A percentile compares a stretch with the other conserved stretches of the same genome.
Evolutionary conservation across 2,888 invertebrate species (phyloP).

Genomic region (Sclerodermus sp.): DNA sequence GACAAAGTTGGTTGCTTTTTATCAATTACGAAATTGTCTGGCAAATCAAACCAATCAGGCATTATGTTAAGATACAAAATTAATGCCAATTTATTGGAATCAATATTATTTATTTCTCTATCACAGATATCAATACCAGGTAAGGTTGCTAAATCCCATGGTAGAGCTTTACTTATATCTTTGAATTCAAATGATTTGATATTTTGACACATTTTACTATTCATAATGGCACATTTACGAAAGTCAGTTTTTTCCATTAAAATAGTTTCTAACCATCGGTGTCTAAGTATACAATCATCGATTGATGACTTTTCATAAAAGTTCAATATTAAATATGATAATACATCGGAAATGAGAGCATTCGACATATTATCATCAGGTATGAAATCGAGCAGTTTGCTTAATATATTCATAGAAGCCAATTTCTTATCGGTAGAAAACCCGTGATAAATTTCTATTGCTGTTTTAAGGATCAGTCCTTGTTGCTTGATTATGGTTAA

Average conservation of each 20-base stretch:
- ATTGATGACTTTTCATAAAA: conserved; percentile 55
- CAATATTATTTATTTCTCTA: conserved; percentile 8
- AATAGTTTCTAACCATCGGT: conserved; percentile 36
- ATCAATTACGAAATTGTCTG: conserved; percentile 34
- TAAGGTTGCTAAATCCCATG: conserved; percentile 35
- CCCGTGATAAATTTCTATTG: conserved; percentile 10
- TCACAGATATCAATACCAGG: conserved; percentile 14
- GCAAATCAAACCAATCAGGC: conserved; percentile 14
- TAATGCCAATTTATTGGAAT: conserved; percentile 57
- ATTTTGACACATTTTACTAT: neutral
- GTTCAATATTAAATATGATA: conserved; percentile 51
- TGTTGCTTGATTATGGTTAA: conserved; percentile 64
- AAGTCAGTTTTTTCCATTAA: conserved; percentile 4
- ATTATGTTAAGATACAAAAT: conserved; percentile 57
- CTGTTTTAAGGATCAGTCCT: conserved; percentile 52
- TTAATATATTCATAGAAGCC: neutral
- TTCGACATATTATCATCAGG: no score
- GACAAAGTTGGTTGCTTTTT: conserved; percentile 48
- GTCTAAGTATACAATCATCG: conserved; percentile 50
- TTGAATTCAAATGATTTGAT: conserved; percentile 17
- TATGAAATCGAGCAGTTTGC: no score
- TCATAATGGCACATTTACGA: neutral
- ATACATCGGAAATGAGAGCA: conserved; percentile 18
- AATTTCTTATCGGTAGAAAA: conserved; percentile 12
- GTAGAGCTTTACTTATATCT: conserved; percentile 16